phyloP scores from a whole-genome alignment of 92 coral and sea anemone species.

The Umimayanthus chanpuru region DNA sequence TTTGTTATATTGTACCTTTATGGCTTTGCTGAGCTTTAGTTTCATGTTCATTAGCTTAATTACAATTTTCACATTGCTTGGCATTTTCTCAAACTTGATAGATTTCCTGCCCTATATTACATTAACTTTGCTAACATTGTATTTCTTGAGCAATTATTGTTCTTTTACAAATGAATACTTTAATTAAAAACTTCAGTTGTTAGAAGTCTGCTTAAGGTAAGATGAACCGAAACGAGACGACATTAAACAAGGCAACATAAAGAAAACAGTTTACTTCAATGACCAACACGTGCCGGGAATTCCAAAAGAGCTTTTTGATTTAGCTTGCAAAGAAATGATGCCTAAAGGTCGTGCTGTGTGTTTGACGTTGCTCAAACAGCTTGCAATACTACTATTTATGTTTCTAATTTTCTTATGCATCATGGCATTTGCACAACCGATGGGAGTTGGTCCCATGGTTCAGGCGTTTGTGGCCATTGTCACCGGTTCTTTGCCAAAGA shows the following conservation, averaged over 20 bases:
- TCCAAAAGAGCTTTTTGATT: slow-evolving; percentile 31
- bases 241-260: too few relatives aligned
- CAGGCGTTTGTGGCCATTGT: slow-evolving; percentile 10
- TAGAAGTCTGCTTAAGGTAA: not conserved
- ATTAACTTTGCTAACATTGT: slow-evolving; percentile 19
- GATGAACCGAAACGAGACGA: not conserved
- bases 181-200: slow-evolving; percentile 26
- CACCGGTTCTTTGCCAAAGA: slow-evolving; percentile 39
- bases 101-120: not conserved
- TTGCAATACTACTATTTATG: slow-evolving; percentile 1
- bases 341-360: slow-evolving; percentile 26
- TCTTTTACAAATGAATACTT: slow-evolving; percentile 39
- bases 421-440: not conserved
- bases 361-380: slow-evolving; percentile 7
- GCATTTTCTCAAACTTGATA: not conserved
- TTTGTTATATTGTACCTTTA: not conserved
- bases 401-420: slow-evolving; percentile 5
- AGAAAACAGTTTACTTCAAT: not conserved
- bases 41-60: not conserved
- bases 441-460: slow-evolving; percentile 10
- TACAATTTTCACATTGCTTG: not conserved
- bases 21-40: too few relatives aligned
- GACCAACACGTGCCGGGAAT: slow-evolving; percentile 6
- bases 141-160: slow-evolving; percentile 36
- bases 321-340: slow-evolving; percentile 40